Evolutionary conservation across 1,140 invertebrate species (phyloP), one percentile per base, ranked within the genome.

Genomic region (Drosophila burlai): DNA sequence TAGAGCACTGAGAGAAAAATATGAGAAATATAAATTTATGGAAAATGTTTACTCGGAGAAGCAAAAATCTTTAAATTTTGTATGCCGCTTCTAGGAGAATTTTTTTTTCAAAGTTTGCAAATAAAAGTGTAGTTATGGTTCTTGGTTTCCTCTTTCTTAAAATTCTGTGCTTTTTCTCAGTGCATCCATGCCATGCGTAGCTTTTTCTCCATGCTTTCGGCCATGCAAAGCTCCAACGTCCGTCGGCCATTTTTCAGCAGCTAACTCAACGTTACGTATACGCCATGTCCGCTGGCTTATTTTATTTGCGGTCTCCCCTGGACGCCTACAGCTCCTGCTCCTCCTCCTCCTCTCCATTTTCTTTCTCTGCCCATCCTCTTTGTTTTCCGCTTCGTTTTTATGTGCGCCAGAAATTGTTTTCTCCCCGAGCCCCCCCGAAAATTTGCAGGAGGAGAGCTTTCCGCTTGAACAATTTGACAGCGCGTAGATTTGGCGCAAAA

Each of bases 401-500:
- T 75, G 63, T 50, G 58, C 45, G 50, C 65, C 50, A 79, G 67
- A 79, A 79, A 71, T 79, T 81, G 68, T 82, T 68, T 54, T 58
- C 46, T 42, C 40, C 42, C 43, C 40, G 26, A 50, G 21, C 26
- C 47, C 42, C 42, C 54, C 46, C 52, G 10, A 21, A 29, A 43
- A 26, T 29, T 24, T 36, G 26, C 34, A 45, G 40, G 10, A n/a
- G 67, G 54, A 61, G 71, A 45, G 65, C 81, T 85, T 89, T 81
- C 59, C 85, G 82, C 85, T 89, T 80, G 81, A 89, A 82, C 85
- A 89, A 89, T 91, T 89, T 90, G 85, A 89, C 85, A 90, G 65
- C 79, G 85, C 85, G 85, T 90, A 90, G 85, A 89, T 90, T 90
- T 89, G 85, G 81, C 85, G 81, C 77, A 89, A 89, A 89, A 91